Evolutionary conservation across 2,113 vertebrate genomes (phyloP), one percentile per base, ranked within the genome.

Genomic region (Sigmodon hispidus): DNA sequence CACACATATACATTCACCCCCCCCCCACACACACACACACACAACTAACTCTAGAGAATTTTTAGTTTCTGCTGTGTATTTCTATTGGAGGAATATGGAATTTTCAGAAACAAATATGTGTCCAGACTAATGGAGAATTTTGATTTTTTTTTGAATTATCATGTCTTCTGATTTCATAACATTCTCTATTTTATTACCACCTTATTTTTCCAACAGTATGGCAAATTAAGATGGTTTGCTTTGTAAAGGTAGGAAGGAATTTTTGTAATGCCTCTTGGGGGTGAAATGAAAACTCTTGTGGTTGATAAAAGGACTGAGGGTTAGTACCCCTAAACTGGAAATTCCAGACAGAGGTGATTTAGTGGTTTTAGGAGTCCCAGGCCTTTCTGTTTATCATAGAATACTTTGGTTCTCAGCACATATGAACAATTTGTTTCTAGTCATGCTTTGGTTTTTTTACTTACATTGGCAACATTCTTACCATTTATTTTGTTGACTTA

Each of bases 161-260:
- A 45, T 61, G 72, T 59, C 36, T 91, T 81, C 55, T 90, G 80
- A 96, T 93, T 95, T 95, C 85, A 83, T 9, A 79, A 52, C 15
- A 19, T 5, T 50, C 50, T 24, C 52, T 69, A 86, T 31, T 90
- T 69, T 2, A 15, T 77, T 89, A 76, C 91, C 36, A 50, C 34
- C 52, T 90, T 97, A 55, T 69, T 96, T 96, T 90, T 76, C 76
- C 57, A 96, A 77, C 67, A 90, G 90, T 80, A 36, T 43, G 36
- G 52, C n/a, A 22, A 90, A 63, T 96, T 94, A 85, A 90, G 95
- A 90, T 79, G 48, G 57, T 81, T 96, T 96, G 63, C 89, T 96
- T 97, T 77, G 80, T 96, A 63, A 97, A 77, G 63, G 79, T 61
- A 94, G 73, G 31, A 26, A 84, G 92, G 81, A 95, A 86, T 90